These are phyloP conservation scores for Achroia grisella DNA, from an alignment of 1,140 invertebrate genomes.

Conservation along the genomic window DNA sequence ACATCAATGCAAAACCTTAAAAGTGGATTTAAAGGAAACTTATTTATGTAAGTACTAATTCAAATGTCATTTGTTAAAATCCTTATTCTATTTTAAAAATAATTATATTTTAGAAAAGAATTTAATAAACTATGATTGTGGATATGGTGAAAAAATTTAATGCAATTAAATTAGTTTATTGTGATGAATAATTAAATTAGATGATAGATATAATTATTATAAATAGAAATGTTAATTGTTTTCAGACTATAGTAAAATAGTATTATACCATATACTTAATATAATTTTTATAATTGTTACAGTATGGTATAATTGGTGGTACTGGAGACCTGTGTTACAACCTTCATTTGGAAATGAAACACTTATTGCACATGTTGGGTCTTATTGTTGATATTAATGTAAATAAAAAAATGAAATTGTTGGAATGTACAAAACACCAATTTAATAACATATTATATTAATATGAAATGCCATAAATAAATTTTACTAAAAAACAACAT, in stretches of 20 bases:
- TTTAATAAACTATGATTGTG: no score
- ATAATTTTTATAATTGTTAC: constrained; percentile 52
- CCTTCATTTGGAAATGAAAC: constrained; percentile 74
- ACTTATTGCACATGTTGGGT: constrained; percentile 81
- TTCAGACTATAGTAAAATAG: no score
- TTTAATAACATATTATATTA: constrained; percentile 35
- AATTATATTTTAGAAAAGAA: background rate
- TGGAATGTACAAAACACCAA: constrained; percentile 59
- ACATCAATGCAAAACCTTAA: constrained; percentile 77
- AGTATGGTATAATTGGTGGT: constrained; percentile 92
- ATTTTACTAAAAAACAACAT: constrained; percentile 38
- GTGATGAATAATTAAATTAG: no score
- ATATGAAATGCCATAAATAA: constrained; percentile 34
- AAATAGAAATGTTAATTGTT: no score
- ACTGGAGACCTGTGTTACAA: constrained; percentile 82
- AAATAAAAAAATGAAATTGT: constrained; percentile 20
- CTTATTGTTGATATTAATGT: constrained; percentile 76
- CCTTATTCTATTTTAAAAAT: background rate
- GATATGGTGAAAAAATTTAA: no score
- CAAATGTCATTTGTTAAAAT: background rate
- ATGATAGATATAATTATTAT: no score
- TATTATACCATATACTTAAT: background rate
- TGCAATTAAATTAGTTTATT: no score
- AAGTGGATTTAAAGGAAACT: constrained; percentile 77
- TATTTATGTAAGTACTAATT: constrained; percentile 79